phyloP scores from a whole-genome alignment of 2,888 invertebrate genomes.

The Quadriops clusia region DNA sequence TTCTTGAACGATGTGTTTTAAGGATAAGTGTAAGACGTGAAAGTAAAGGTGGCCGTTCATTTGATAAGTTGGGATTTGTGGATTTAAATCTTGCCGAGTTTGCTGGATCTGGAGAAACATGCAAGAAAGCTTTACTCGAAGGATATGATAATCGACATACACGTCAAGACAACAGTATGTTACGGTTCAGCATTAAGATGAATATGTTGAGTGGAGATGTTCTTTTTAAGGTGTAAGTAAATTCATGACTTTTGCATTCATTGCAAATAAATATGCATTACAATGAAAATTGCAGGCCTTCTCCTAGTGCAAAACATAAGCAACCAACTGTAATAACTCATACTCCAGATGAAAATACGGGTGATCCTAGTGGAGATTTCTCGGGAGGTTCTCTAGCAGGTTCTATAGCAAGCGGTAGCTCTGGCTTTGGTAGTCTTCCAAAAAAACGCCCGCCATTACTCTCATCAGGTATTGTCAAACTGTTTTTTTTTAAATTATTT shows the following conservation, averaged over 20 bases:
- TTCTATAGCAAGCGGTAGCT: slow-evolving; percentile 61
- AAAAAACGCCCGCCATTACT: slow-evolving; percentile 55
- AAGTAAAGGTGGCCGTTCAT: slow-evolving; percentile 72
- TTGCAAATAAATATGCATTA: background rate
- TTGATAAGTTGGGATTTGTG: slow-evolving; percentile 93
- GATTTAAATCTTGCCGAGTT: slow-evolving; percentile 95
- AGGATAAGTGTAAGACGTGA: slow-evolving; percentile 93
- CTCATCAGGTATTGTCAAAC: slow-evolving; percentile 44
- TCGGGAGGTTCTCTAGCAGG: slow-evolving; percentile 48
- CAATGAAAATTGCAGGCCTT: slow-evolving; percentile 52
- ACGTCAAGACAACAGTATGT: slow-evolving; percentile 94
- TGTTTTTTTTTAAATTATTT: no score
- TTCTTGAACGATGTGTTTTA: slow-evolving; percentile 85
- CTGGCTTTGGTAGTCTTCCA: slow-evolving; percentile 77
- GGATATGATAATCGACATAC: slow-evolving; percentile 87
- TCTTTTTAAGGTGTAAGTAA: slow-evolving; percentile 90
- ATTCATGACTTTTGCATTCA: slow-evolving; percentile 1
- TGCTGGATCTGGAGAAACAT: slow-evolving; percentile 82
- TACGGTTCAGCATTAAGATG: slow-evolving; percentile 83
- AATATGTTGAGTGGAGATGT: slow-evolving; percentile 93
- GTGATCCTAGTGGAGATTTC: slow-evolving; percentile 43
- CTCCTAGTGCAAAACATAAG: slow-evolving; percentile 36
- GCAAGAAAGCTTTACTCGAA: slow-evolving; percentile 82
- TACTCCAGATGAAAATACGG: slow-evolving; percentile 33
- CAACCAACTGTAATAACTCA: slow-evolving; percentile 31